phyloP scores from a whole-genome alignment of 2,888 invertebrate species.

The Uropetala carovei region DNA sequence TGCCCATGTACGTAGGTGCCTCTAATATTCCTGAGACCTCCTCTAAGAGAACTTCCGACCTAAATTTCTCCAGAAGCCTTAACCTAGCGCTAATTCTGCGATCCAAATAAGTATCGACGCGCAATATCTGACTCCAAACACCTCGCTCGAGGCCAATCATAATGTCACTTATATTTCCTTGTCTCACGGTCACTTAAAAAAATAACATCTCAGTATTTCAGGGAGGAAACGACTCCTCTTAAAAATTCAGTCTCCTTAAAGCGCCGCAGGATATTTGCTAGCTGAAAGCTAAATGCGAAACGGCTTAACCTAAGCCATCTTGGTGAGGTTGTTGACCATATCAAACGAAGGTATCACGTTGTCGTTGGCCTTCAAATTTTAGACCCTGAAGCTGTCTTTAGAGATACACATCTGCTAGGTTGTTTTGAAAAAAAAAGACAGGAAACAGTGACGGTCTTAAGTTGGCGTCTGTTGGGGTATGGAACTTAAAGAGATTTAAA shows the following conservation, averaged over 20 bases:
- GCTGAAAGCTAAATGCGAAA: background rate
- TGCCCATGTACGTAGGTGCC: no score
- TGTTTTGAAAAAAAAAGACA: background rate
- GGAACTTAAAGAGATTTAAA: background rate
- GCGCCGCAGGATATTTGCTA: background rate
- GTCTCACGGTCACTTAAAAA: no score
- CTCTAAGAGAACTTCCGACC: no score
- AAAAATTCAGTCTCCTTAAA: background rate
- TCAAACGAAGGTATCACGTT: background rate
- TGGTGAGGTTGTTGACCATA: conserved; percentile 48
- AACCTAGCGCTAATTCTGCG: no score
- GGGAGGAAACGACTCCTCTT: background rate
- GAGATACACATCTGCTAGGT: conserved; percentile 25
- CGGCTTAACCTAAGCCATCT: background rate
- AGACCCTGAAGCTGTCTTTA: conserved; percentile 2
- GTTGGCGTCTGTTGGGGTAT: background rate
- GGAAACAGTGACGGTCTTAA: background rate
- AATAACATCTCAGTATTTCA: background rate
- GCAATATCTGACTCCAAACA: no score
- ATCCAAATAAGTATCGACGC: no score
- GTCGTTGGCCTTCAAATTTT: conserved; percentile 46
- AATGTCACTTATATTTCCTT: no score
- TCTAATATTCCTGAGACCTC: no score
- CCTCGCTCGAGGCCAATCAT: no score
- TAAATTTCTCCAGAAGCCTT: no score